Conservation (phyloP, 2,797 vertebrate species). For the Sebastes alutus region DNA sequence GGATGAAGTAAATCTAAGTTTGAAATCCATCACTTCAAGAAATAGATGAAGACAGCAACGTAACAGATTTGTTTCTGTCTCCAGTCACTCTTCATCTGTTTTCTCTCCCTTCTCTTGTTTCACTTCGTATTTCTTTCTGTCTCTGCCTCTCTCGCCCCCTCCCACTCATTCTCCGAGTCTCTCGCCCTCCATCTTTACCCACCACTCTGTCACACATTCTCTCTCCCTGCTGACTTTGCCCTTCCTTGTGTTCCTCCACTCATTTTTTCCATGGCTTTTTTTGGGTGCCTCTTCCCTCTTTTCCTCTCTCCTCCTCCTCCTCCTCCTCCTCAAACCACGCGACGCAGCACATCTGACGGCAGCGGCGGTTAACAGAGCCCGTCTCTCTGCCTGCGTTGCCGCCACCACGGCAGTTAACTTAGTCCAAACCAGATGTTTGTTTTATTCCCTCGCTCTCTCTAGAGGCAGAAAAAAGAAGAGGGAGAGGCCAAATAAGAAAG, state of each 20-base stretch:
- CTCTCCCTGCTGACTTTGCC: slow-evolving; percentile 86
- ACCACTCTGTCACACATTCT: slow-evolving; percentile 57
- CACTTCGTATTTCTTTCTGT: background rate
- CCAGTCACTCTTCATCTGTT: background rate
- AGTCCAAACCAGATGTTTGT: slow-evolving; percentile 88
- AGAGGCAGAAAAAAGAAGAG: slow-evolving; percentile 43
- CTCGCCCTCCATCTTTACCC: slow-evolving; percentile 56
- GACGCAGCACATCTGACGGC: slow-evolving; percentile 86
- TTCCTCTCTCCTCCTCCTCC: slow-evolving; percentile 33
- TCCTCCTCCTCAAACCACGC: slow-evolving; percentile 77
- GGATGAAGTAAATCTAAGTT: background rate
- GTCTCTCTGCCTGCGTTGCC: slow-evolving; percentile 79
- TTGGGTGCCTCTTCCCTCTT: slow-evolving; percentile 79
- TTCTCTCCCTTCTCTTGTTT: background rate
- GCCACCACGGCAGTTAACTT: slow-evolving; percentile 84
- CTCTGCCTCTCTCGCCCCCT: background rate
- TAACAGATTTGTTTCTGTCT: background rate
- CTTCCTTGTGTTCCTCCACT: slow-evolving; percentile 82
- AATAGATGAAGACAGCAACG: background rate
- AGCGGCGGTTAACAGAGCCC: slow-evolving; percentile 68
- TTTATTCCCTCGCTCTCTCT: slow-evolving; percentile 73
- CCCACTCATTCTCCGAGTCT: slow-evolving; percentile 17
- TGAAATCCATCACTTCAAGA: background rate
- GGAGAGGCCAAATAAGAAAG: slow-evolving; percentile 57
- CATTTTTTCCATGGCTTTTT: slow-evolving; percentile 88